phyloP scores from a whole-genome alignment of 2,113 vertebrate species.

The Acanthochromis polyacanthus region DNA sequence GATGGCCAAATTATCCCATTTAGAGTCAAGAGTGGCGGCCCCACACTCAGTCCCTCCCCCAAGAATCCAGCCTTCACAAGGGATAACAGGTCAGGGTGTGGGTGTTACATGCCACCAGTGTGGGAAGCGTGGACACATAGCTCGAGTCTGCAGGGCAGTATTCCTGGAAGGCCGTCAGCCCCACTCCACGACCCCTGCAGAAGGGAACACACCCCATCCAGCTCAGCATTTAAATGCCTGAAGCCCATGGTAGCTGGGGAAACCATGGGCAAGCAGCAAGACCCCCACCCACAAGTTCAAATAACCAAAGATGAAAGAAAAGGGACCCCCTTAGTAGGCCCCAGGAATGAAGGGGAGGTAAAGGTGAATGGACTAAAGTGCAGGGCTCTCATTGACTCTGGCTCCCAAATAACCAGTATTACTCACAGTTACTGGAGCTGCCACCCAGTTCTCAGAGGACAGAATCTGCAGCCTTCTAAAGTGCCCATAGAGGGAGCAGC shows the following conservation, averaged over 20 bases:
- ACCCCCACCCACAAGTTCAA: not conserved
- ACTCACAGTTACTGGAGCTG: not conserved
- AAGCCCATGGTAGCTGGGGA: constrained; percentile 21
- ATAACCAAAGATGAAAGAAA: not conserved
- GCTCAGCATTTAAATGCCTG: constrained; percentile 37
- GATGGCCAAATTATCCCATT: constrained; percentile 1
- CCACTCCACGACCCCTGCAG: not conserved
- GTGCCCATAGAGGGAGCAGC: constrained; percentile 23
- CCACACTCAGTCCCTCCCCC: not conserved
- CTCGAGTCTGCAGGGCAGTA: not conserved
- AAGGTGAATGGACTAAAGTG: constrained; percentile 26
- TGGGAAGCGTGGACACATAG: constrained; percentile 23
- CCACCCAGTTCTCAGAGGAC: not conserved
- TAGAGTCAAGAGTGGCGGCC: not conserved
- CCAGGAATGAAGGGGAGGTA: constrained; percentile 42
- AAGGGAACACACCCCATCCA: not conserved
- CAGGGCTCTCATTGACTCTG: constrained; percentile 41
- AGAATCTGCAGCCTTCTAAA: constrained; percentile 10
- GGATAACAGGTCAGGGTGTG: no score
- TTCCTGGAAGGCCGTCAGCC: not conserved
- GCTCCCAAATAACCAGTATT: constrained; percentile 27
- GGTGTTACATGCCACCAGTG: constrained; percentile 12
- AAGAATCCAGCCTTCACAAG: no score
- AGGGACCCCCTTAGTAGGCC: constrained; percentile 4
- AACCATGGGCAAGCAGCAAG: constrained; percentile 25